Evolutionary conservation across 2,797 vertebrate genomes (phyloP).

Genomic region (Spea hammondii): DNA sequence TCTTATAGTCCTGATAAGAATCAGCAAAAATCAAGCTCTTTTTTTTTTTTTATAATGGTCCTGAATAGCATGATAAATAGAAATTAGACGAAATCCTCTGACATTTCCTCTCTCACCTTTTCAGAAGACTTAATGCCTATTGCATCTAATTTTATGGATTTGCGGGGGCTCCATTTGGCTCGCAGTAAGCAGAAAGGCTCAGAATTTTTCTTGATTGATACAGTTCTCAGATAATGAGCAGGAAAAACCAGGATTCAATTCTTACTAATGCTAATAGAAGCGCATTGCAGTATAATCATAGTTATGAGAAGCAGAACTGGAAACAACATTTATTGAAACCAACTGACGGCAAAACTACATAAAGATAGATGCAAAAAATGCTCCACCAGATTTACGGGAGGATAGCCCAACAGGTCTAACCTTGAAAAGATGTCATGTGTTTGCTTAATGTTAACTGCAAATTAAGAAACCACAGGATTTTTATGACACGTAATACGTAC

Average conservation of each 20-base stretch:
- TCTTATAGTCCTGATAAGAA: slow-evolving; percentile 23
- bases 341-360: neutral
- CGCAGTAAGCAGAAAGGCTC: neutral
- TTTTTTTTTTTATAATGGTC: slow-evolving; percentile 17
- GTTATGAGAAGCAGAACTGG: neutral
- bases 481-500: too few relatives aligned
- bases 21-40: slow-evolving; percentile 36
- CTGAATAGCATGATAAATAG: slow-evolving; percentile 31
- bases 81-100: slow-evolving; percentile 11
- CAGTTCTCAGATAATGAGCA: neutral
- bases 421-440: too few relatives aligned
- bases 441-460: too few relatives aligned
- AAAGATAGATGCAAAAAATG: neutral
- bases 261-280: neutral
- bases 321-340: neutral
- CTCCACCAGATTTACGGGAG: neutral
- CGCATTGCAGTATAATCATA: neutral
- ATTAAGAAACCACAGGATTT: too few relatives aligned
- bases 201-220: neutral
- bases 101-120: slow-evolving; percentile 31
- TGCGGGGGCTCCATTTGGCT: neutral
- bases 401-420: neutral
- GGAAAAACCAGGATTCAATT: neutral
- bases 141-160: slow-evolving; percentile 11
- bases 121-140: neutral